Percentiles rank a stretch among this genome's conserved stretches.
Evolutionary conservation across 2,113 vertebrate species (phyloP).

Genomic region (Geococcyx californianus): DNA sequence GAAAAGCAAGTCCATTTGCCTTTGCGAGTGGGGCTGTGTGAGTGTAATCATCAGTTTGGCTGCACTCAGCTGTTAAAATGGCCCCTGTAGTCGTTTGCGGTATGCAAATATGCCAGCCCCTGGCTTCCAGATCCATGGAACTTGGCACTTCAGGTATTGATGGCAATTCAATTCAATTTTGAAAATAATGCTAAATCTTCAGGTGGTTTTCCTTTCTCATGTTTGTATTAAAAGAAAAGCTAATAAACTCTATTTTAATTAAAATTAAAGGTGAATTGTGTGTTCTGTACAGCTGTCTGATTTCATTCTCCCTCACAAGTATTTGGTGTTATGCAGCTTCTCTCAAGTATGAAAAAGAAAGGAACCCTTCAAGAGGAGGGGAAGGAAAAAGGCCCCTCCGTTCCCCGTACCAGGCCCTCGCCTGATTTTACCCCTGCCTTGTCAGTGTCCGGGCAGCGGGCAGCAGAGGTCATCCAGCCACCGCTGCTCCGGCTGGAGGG

Average conservation of each 20-base stretch:
- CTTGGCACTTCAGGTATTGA: constrained; percentile 76
- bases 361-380: too few relatives aligned
- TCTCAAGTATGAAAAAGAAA: background rate
- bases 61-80: constrained; percentile 2
- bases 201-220: constrained; percentile 81
- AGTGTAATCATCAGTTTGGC: background rate
- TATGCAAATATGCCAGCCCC: constrained; percentile 69
- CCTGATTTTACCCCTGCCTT: background rate
- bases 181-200: constrained; percentile 79
- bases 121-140: constrained; percentile 51
- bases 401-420: fast-evolving
- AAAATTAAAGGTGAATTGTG: constrained; percentile 57
- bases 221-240: constrained; percentile 85
- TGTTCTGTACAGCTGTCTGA: constrained; percentile 41
- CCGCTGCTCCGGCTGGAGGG: background rate
- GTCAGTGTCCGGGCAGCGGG: background rate
- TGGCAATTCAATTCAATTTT: constrained; percentile 74
- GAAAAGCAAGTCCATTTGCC: constrained; percentile 11
- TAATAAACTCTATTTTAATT: constrained; percentile 90
- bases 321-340: background rate
- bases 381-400: background rate
- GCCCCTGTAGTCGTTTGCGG: constrained; percentile 17
- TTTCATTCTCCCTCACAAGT: background rate
- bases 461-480: background rate
- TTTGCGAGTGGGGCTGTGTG: constrained; percentile 20